Evolutionary conservation across 1,140 invertebrate genomes (phyloP), one percentile per base, ranked within the genome.

Genomic region (Drosophila tristis): DNA sequence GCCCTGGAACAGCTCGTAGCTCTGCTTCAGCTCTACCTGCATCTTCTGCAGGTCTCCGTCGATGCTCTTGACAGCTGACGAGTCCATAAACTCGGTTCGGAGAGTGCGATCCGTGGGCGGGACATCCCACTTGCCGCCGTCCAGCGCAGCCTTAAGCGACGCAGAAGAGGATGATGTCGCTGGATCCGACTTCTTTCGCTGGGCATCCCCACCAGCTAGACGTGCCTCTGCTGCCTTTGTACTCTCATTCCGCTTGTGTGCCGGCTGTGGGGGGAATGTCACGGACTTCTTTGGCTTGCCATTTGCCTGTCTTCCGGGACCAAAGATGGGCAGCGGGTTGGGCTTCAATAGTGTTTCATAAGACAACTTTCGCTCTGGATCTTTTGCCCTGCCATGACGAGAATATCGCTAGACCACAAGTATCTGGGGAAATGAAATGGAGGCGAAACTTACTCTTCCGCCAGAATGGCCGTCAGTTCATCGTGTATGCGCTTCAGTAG

Each of bases 1-100:
- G n/a, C 49, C 56, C 54, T 90, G 80, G 48, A 91, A 91, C 0
- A 91, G 70, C 8, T 91, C 62, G 56, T 86, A 91, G 56, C 90
- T 90, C 43, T 90, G 25, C 39, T 73, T 73, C 7, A 91, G 59
- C 31, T 90, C 78, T 15, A 59, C 1, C 31, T 86, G 75, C 87
- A 91, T 91, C 55, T 84, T 78, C 26, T 90, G 78, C 23, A 91
- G 39, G 39, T 91, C 90, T 9, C 64, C 74, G 54, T 84, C 76
- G 5, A 91, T 68, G 23, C 55, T 74, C 20, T 86, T 87, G 6
- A 55, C 39, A 0, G 54, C 68, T 5, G 70, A 53, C 6, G 74
- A 62, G 20, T 79, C 71, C 49, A 89, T 45, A n/a, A 70, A 76
- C 1, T 84, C 85, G 2, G 62, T 35, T 6, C 65, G 31, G 2